Percentiles rank a stretch among this genome's conserved stretches.
Evolutionary conservation across 2,113 vertebrate genomes (phyloP).

Genomic region (Pachypanchax playfairii): DNA sequence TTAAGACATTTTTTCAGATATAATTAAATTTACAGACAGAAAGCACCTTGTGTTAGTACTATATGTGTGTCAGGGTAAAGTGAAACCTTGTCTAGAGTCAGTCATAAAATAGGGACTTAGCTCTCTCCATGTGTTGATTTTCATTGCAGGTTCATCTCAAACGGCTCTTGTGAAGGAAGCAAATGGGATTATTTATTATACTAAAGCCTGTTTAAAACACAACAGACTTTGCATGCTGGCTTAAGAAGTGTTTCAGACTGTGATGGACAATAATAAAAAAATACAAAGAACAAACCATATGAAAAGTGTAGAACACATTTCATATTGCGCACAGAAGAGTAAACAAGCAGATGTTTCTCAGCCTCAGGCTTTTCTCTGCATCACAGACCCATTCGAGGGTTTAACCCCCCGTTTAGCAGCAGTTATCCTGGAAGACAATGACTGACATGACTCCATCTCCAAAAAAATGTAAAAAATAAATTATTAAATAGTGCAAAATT

Average conservation of each 20-base stretch:
- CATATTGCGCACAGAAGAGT: background rate
- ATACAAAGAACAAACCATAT: background rate
- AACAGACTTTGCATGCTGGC: background rate
- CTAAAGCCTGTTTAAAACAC: background rate
- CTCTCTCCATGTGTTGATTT: background rate
- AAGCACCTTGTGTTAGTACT: constrained; percentile 12
- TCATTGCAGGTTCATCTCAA: background rate
- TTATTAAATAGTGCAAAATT: background rate
- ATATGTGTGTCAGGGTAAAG: constrained; percentile 1
- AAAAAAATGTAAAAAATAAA: background rate
- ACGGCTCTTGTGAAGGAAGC: constrained; percentile 6
- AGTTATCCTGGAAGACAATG: background rate
- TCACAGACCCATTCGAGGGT: background rate
- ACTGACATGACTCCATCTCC: background rate
- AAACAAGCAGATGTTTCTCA: background rate
- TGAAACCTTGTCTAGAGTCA: background rate
- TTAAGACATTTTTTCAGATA: constrained; percentile 34
- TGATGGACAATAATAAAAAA: background rate
- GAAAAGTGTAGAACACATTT: background rate
- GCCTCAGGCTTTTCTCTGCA: background rate
- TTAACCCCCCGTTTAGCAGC: background rate
- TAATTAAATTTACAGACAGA: constrained; percentile 22
- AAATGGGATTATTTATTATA: background rate
- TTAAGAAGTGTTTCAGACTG: no score
- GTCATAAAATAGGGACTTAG: background rate